phyloP scores from a whole-genome alignment of 2,888 invertebrate species.

The Abscondita cerata region DNA sequence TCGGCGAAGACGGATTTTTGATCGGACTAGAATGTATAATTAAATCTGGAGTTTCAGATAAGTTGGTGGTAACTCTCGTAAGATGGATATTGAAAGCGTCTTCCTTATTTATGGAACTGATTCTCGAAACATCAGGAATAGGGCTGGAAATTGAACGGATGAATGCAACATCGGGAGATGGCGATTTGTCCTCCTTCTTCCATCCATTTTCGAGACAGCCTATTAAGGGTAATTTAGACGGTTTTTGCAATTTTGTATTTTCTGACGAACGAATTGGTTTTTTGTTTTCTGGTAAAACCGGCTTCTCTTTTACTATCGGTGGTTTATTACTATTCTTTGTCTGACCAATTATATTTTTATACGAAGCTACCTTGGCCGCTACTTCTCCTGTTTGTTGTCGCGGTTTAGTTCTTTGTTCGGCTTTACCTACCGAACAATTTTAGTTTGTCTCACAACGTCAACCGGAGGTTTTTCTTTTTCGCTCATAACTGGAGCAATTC shows the following conservation, averaged over 20 bases:
- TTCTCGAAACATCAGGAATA: constrained; percentile 55
- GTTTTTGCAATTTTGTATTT: constrained; percentile 14
- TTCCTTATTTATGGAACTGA: constrained; percentile 39
- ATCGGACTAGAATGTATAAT: constrained; percentile 56
- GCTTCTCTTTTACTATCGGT: constrained; percentile 57
- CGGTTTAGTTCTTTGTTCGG: constrained; percentile 62
- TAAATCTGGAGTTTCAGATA: constrained; percentile 60
- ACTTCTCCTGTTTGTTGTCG: constrained; percentile 67
- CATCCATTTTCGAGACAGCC: constrained; percentile 20
- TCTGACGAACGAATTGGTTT: constrained; percentile 19
- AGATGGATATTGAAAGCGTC: constrained; percentile 25
- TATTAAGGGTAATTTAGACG: constrained; percentile 16
- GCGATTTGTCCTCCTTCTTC: constrained; percentile 19
- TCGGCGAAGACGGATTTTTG: constrained; percentile 26
- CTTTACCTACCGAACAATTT: constrained; percentile 82
- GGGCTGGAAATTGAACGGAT: constrained; percentile 43
- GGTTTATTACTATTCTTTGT: constrained; percentile 58
- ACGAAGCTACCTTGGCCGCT: constrained; percentile 69
- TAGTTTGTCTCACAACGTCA: constrained; percentile 86
- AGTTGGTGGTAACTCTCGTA: constrained; percentile 42
- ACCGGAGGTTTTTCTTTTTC: constrained; percentile 85
- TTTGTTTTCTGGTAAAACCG: constrained; percentile 51
- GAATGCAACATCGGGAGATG: constrained; percentile 22
- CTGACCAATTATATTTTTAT: constrained; percentile 68
- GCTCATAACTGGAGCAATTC: constrained; percentile 69